These are phyloP conservation scores for Lutjanus campechanus DNA, from an alignment of 2,797 vertebrate genomes.

Conservation along the genomic window DNA sequence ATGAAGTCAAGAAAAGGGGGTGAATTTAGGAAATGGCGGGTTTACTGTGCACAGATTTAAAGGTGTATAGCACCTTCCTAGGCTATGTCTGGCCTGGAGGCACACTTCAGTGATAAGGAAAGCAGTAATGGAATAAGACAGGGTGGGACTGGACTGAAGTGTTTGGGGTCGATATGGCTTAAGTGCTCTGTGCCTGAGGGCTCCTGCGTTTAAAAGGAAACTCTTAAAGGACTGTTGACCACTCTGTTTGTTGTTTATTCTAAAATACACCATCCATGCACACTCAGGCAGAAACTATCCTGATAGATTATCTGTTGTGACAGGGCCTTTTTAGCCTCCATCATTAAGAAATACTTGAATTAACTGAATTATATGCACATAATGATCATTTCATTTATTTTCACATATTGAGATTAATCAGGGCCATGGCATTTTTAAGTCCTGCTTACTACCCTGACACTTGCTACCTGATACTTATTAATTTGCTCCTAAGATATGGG, in stretches of 20 bases:
- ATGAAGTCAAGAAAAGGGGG: constrained; percentile 45
- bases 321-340: not conserved
- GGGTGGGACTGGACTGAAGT: constrained; percentile 68
- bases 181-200: constrained; percentile 67
- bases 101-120: constrained; percentile 77
- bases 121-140: constrained; percentile 73
- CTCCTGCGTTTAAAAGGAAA: constrained; percentile 62
- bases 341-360: constrained; percentile 3
- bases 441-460: constrained; percentile 22
- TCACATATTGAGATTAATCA: constrained; percentile 8
- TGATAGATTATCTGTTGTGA: constrained; percentile 11
- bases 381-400: constrained; percentile 11
- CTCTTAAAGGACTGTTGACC: constrained; percentile 49
- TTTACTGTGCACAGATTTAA: constrained; percentile 56
- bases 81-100: constrained; percentile 50
- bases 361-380: not conserved
- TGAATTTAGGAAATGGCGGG: constrained; percentile 51
- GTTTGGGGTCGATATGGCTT: constrained; percentile 65
- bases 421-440: constrained; percentile 18
- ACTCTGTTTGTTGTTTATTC: constrained; percentile 36
- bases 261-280: constrained; percentile 11
- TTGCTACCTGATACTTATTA: constrained; percentile 23
- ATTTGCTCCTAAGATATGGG: constrained; percentile 44
- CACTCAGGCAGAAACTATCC: constrained; percentile 11
- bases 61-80: constrained; percentile 60